Base-by-base conservation (phyloP, 2,113 vertebrate species). In the Lepidothrix coronata region DNA sequence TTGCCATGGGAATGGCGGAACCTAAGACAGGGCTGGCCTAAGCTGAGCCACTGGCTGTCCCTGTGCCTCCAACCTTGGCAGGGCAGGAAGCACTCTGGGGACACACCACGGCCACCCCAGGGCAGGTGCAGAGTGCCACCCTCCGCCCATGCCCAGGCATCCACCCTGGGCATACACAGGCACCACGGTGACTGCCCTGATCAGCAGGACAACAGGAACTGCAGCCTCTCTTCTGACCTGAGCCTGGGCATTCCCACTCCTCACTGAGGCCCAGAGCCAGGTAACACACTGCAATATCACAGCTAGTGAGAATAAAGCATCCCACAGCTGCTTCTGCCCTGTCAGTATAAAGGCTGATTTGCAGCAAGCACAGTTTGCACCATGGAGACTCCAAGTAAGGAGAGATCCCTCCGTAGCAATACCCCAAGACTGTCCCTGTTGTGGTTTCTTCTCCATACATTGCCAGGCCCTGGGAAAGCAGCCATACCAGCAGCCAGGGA, bases 121-220 rank as follows among this genome's bases (percentile, higher is more conserved):
- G 14, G 72, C 48, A 39, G 54, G 49, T 33, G 12, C 63, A 61
- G 44, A 37, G 57, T 0, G 6, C 14, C 31, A 33, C 43, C 12
- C 25, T 74, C n/a, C 0, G 9, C 30, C 67, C 0, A 0, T 4
- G 3, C 37, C 5, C 44, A 20, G 52, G 41, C 1, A 1, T 43
- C 24, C 46, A 18, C 28, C 28, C 72, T 4, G 30, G 23, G 8
- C 57, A 18, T 17, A 10, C 9, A 30, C 70, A 3, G 9, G 24
- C 49, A 46, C 23, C 37, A 8, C 2, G 10, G 6, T 9, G 5
- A 28, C 49, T 3, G 11, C 52, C 66, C 51, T 14, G 22, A 61
- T 8, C 54, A 33, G 67, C 71, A 44, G 24, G 33, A 58, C n/a
- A 41, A 21, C 0, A 0, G 44, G 41, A 85, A 39, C 57, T 4